phyloP scores from a whole-genome alignment of 2,113 vertebrate species.

The Hippolais icterina region DNA sequence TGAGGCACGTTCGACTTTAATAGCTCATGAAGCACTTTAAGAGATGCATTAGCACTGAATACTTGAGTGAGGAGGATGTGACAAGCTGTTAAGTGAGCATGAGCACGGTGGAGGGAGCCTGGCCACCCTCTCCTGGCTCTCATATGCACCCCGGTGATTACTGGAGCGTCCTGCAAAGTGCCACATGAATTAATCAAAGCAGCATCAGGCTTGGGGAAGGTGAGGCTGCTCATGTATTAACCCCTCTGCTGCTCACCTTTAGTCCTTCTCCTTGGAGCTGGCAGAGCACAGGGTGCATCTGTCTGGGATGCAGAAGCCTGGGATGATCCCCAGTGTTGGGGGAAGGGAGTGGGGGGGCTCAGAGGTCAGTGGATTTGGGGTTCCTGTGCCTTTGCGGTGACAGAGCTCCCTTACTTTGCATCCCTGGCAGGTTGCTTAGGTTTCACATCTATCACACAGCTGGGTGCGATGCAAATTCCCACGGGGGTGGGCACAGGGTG shows the following conservation, averaged over 20 bases:
- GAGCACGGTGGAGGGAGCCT: not conserved
- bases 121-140: not conserved
- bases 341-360: not conserved
- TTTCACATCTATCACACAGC: not conserved
- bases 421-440: not conserved
- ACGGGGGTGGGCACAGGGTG: fast-evolving
- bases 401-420: not conserved
- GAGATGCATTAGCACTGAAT: slow-evolving; percentile 63
- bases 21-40: slow-evolving; percentile 62
- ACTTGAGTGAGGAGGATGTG: slow-evolving; percentile 60
- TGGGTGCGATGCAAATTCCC: not conserved
- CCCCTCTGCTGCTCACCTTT: not conserved
- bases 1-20: slow-evolving; percentile 45
- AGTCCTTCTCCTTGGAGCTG: not conserved
- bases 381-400: not conserved
- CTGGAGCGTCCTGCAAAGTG: slow-evolving; percentile 2
- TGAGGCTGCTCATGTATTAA: not conserved
- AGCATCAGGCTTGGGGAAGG: not conserved
- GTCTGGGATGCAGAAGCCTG: fast-evolving
- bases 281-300: not conserved
- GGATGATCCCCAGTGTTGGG: not conserved
- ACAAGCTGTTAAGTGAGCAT: slow-evolving; percentile 44
- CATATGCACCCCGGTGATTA: not conserved
- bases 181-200: slow-evolving; percentile 38
- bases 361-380: not conserved